Conservation (phyloP, 2,113 vertebrate genomes). For the Tamias sibiricus region DNA sequence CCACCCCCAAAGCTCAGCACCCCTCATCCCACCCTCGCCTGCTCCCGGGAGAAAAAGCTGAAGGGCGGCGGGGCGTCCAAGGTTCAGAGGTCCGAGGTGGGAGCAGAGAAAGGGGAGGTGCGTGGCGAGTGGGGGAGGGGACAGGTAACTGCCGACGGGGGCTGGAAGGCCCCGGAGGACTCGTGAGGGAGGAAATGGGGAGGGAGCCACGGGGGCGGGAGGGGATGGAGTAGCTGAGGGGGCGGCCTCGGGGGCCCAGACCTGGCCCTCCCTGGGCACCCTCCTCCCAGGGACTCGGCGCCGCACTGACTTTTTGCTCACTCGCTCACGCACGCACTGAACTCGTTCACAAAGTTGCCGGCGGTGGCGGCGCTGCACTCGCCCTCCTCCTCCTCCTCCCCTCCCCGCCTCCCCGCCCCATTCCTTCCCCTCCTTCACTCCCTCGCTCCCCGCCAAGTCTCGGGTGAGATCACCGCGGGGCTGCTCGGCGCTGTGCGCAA, state of each 20-base stretch:
- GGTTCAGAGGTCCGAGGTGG: neutral
- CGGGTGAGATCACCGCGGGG: slow-evolving; percentile 85
- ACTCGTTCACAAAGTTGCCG: slow-evolving; percentile 87
- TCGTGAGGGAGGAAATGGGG: neutral
- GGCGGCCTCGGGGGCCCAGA: slow-evolving; percentile 13
- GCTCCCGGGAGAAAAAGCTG: neutral
- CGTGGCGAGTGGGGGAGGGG: slow-evolving; percentile 61
- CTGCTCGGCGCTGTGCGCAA: neutral
- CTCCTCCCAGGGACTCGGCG: slow-evolving; percentile 33
- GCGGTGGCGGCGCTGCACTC: slow-evolving; percentile 58
- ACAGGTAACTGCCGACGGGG: slow-evolving; percentile 70
- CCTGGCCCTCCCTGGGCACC: slow-evolving; percentile 61
- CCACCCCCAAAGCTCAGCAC: slow-evolving; percentile 3
- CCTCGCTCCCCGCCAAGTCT: slow-evolving; percentile 63
- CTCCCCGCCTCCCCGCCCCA: slow-evolving; percentile 39
- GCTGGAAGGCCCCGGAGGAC: slow-evolving; percentile 8
- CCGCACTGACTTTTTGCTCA: slow-evolving; percentile 68
- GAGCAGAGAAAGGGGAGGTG: neutral
- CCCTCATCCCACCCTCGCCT: slow-evolving; percentile 36
- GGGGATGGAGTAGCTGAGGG: neutral
- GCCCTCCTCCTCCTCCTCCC: slow-evolving; percentile 61
- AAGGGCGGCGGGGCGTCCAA: neutral
- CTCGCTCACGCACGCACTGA: slow-evolving; percentile 74
- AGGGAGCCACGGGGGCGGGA: slow-evolving; percentile 36
- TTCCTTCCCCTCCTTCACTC: neutral